Base-by-base conservation (phyloP, 2,113 vertebrate genomes). In the Mormoops blainvillei region DNA sequence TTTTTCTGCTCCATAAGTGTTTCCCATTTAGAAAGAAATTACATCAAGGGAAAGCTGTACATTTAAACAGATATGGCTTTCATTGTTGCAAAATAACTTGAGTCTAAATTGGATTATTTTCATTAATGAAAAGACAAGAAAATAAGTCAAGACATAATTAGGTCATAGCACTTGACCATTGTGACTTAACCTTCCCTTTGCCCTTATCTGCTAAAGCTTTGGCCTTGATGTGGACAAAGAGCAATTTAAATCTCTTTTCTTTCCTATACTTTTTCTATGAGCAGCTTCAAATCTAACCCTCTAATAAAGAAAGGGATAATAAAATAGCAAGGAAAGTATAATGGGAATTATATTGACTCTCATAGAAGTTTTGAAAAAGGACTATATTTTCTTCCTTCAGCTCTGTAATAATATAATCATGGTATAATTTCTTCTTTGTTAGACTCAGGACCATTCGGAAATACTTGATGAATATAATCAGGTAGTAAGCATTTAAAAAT, bases 401-500 rank as follows among this genome's bases (percentile, higher is more conserved):
- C 83, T 95, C 93, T 70, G 7, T 95, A 93, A 97, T 94, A 96
- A 94, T 94, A 87, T 96, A 98, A 98, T 96, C 85, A 89, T 93
- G 86, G 91, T 95, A 78, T 96, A 92, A 97, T 96, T 97, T 98
- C 95, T 96, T 86, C 94, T 97, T 96, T 91, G 82, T 86, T 97
- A 96, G 94, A 93, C 91, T 83, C 31, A 36, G 71, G 38, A 93
- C 95, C 94, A 93, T 96, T 97, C 94, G 93, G 73, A 97, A 97
- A 96, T 96, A 74, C 94, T 96, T 94, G 97, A 97, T 97, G 94
- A 97, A 91, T 97, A 95, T 98, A 97, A 98, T 97, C 95, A 97
- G 74, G 93, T 93, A n/a, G 73, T 97, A 96, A 96, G 95, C 97
- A 98, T 94, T 97, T 97, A 96, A 98, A 97, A 97, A 96, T 96